These are phyloP conservation scores for Morone saxatilis DNA, from an alignment of 2,113 vertebrate species.

Conservation along the genomic window DNA sequence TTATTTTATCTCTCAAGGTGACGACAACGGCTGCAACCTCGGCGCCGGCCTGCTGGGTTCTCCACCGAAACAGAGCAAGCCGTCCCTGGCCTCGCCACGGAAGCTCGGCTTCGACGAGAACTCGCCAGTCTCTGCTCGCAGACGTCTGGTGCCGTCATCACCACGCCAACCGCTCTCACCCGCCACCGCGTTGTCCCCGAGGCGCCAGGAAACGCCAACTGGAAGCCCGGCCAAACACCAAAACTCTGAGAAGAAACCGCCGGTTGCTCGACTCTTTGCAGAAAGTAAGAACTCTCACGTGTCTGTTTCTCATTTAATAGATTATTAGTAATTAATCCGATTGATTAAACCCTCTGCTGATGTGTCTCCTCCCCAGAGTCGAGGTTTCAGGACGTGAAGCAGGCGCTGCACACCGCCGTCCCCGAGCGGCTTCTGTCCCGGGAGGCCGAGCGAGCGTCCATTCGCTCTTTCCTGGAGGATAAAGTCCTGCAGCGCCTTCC, in stretches of 20 bases:
- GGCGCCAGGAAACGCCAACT: slow-evolving; percentile 73
- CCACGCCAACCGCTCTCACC: slow-evolving; percentile 2
- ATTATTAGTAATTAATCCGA: no score
- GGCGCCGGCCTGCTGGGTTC: slow-evolving; percentile 81
- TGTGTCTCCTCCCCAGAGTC: slow-evolving; percentile 77
- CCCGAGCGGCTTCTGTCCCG: slow-evolving; percentile 89
- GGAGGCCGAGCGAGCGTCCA: slow-evolving; percentile 84
- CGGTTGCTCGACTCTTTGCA: slow-evolving; percentile 77
- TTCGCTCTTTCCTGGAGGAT: slow-evolving; percentile 87
- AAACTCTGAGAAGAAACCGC: slow-evolving; percentile 32
- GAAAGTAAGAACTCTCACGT: slow-evolving; percentile 82
- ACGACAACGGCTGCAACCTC: slow-evolving; percentile 92
- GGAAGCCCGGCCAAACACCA: slow-evolving; percentile 18
- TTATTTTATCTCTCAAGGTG: slow-evolving; percentile 78
- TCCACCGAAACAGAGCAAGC: slow-evolving; percentile 88
- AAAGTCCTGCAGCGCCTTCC: slow-evolving; percentile 81
- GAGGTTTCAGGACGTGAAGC: slow-evolving; percentile 89
- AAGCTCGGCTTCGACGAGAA: slow-evolving; percentile 87
- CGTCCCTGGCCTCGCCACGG: slow-evolving; percentile 65
- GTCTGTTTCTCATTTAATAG: no score
- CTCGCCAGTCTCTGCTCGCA: slow-evolving; percentile 19
- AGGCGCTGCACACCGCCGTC: slow-evolving; percentile 89
- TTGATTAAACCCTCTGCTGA: not conserved
- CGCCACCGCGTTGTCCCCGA: not conserved
- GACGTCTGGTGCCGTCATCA: not conserved